These are phyloP conservation scores for Pluvialis apricaria DNA, from an alignment of 2,113 vertebrate genomes.

Conservation along the genomic window DNA sequence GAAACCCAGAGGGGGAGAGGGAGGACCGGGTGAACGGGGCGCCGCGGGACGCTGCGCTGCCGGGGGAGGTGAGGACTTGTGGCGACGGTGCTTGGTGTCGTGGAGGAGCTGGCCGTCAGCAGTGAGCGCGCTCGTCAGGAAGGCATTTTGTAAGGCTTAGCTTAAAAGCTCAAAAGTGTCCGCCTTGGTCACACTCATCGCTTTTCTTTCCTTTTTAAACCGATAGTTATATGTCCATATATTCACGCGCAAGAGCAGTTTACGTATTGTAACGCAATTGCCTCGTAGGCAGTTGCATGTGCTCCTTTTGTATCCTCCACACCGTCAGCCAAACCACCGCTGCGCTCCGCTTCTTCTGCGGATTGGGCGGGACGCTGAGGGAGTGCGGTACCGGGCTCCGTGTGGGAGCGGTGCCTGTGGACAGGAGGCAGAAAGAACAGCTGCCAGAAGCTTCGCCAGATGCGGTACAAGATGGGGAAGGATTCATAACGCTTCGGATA, in stretches of 20 bases:
- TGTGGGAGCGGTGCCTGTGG: too few species aligned
- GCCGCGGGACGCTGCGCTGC: accelerated
- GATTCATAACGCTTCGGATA: background rate
- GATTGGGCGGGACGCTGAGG: accelerated
- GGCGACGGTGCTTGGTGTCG: too few species aligned
- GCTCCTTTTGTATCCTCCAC: background rate
- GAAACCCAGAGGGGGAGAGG: background rate
- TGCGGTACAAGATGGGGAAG: background rate
- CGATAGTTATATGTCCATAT: too few species aligned
- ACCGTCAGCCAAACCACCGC: accelerated
- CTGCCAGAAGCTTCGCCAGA: background rate
- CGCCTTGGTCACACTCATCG: background rate
- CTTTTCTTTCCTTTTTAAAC: background rate
- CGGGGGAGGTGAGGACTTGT: accelerated
- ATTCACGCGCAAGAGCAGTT: background rate
- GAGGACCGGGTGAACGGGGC: background rate
- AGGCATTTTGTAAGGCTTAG: background rate
- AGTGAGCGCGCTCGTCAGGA: accelerated
- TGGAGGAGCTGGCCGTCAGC: background rate
- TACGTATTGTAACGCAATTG: accelerated
- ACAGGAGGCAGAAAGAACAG: accelerated
- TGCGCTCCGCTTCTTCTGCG: accelerated
- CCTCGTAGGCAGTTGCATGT: background rate
- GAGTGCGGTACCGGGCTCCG: too few species aligned
- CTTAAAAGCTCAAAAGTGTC: background rate